Percentiles rank a stretch among this genome's conserved stretches.
phyloP scores from a whole-genome alignment of 2,797 vertebrate genomes.

The Arctocebus calabarensis region DNA sequence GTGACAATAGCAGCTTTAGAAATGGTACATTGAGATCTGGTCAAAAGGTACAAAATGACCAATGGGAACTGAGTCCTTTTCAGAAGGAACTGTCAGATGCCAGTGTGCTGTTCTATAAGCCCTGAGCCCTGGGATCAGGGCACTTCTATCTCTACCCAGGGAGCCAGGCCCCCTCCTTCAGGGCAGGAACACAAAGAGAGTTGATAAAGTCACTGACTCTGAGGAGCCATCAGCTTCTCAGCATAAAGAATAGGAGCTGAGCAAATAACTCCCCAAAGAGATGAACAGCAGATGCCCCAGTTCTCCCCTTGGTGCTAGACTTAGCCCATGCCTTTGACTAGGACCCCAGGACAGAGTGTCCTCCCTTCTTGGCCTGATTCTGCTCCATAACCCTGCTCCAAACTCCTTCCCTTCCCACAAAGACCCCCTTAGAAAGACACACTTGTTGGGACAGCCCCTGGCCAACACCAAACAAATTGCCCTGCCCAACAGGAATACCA shows the following conservation, averaged over 20 bases:
- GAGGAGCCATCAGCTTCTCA: neutral
- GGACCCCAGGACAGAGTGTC: neutral
- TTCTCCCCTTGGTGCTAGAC: neutral
- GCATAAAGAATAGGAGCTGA: neutral
- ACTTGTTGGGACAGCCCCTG: neutral
- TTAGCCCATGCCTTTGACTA: neutral
- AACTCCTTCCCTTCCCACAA: neutral
- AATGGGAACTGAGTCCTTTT: neutral
- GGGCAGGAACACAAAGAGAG: neutral
- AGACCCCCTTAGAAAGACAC: neutral
- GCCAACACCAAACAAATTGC: neutral
- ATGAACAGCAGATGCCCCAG: neutral
- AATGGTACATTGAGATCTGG: neutral
- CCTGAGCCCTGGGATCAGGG: neutral
- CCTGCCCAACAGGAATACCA: neutral
- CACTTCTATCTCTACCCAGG: neutral
- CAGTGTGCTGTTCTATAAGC: neutral
- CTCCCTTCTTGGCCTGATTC: neutral
- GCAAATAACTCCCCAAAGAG: neutral
- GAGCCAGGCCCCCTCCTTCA: neutral
- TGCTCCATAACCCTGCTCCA: neutral
- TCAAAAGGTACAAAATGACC: conserved; percentile 20
- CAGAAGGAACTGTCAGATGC: neutral
- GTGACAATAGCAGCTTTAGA: conserved; percentile 3
- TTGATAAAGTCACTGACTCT: neutral